Conservation (phyloP, 2,888 invertebrate genomes). For the Deilephila porcellus region DNA sequence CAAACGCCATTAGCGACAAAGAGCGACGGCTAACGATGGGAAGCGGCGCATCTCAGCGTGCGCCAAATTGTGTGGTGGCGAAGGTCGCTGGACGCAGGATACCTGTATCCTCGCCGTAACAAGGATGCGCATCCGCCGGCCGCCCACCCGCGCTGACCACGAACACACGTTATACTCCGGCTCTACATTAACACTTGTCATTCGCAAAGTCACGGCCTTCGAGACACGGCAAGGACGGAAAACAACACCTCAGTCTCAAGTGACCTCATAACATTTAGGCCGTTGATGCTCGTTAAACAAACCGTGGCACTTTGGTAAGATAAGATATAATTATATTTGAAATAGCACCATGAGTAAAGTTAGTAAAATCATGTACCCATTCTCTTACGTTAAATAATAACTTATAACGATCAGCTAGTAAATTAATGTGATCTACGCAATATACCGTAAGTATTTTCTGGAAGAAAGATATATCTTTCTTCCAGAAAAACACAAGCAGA, state of each 20-base stretch:
- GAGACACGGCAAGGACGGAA: constrained; percentile 1
- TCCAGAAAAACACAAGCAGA: too few relatives aligned
- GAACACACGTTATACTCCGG: neutral
- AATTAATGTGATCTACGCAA: too few relatives aligned
- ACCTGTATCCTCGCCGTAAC: constrained; percentile 72
- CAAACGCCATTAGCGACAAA: neutral
- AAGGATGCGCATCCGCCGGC: constrained; percentile 79
- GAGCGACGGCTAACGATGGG: constrained; percentile 5
- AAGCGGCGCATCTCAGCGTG: constrained; percentile 27
- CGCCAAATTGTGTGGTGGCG: constrained; percentile 28
- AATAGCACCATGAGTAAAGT: too few relatives aligned
- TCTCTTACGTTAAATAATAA: too few relatives aligned
- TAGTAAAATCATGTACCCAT: too few relatives aligned
- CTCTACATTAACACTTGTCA: neutral
- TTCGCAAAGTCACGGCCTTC: constrained; percentile 7
- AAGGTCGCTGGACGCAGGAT: constrained; percentile 59
- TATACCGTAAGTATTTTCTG: too few relatives aligned
- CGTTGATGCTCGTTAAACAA: neutral
- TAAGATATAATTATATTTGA: too few relatives aligned
- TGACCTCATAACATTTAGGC: neutral
- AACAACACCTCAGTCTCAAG: neutral
- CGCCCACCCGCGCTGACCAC: constrained; percentile 39
- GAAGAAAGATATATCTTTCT: too few relatives aligned
- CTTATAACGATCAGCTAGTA: too few relatives aligned
- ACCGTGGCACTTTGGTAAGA: too few relatives aligned